Evolutionary conservation across 2,888 invertebrate genomes (phyloP), one percentile per base, ranked within the genome.

Genomic region (Drosophila pegasa): DNA sequence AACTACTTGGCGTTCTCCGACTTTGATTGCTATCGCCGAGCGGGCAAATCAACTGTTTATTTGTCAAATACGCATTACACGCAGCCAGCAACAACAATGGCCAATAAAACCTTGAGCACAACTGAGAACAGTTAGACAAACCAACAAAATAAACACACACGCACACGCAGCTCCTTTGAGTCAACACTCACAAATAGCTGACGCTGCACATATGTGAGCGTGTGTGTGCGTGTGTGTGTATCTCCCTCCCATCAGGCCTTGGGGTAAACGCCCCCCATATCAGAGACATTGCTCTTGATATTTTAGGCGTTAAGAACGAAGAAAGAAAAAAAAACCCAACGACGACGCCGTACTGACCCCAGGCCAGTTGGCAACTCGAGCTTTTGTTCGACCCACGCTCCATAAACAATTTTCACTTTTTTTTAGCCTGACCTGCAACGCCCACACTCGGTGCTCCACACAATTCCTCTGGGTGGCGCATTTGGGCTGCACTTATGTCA

Each of bases 51-150:
- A 86, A 85, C 87, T 88, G 85, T 86, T 86, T 86, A 88, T 86
- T 86, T 86, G 85, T 87, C 84, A 88, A 86, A 87, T 87, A 88
- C 88, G 88, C 84, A 84, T 87, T 84, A 84, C 83, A 85, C 68
- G 71, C 74, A 76, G 77, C 71, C 63, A 76, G 52, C 83, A 54
- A 60, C 63, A 45, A 72, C 74, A 77, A 74, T 59, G 43, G 62
- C 72, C 70, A 77, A 80, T 79, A 87, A 73, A 83, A 80, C 74
- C 75, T 59, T 48, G 65, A 58, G 40, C 43, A 43, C 61, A 43
- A 65, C 41, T 50, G 45, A 56, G 73, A 59, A 65, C 71, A 52
- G 43, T 38, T 55, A 63, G 55, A 68, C 60, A 68, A 62, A 47
- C 43, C 65, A 40, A 47, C 48, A 52, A 22, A 33, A 51, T 50